Base-by-base conservation (phyloP, 2,113 vertebrate genomes). In the Varanus salvator region DNA sequence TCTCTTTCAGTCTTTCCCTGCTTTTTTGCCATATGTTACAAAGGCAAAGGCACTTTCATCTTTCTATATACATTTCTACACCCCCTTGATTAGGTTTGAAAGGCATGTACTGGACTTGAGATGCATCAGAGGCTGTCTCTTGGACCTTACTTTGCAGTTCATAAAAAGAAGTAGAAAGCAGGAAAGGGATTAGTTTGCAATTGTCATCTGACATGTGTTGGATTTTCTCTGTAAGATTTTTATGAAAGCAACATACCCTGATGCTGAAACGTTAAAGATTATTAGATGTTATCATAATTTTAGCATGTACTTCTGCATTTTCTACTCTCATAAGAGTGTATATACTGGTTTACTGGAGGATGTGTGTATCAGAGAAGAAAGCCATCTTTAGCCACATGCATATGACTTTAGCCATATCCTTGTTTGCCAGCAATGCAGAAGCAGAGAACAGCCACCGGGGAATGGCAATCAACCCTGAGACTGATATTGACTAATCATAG, bases 121-220 rank as follows among this genome's bases (percentile, higher is more conserved):
- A 97, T 87, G 60, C 94, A 92, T 97, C 91, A 91, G 86, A 95
- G 31, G 75, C 96, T 96, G 93, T 93, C 93, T 95, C 0, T 95
- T 95, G 96, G 94, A 87, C 95, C 93, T 95, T 92, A 93, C 91
- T 96, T 93, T 91, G 86, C 77, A 71, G 77, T 95, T 97, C 95
- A 92, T 93, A 94, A 95, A 96, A 97, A 94, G 90, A 91, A 95
- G 94, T 90, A 91, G 91, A 90, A 93, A 96, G 74, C 87, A 91
- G 88, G 91, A 80, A 87, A 92, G 93, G 94, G 94, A 97, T 98
- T 97, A 97, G 97, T 95, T 98, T 96, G 96, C 97, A 97, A 96
- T 95, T 98, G 97, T 97, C 97, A 97, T 93, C 95, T 95, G 94
- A 92, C 94, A 93, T 94, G 91, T 88, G 91, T 92, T 98, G 95